These are phyloP conservation scores for Saccostrea cuccullata DNA, from an alignment of 1,140 invertebrate genomes.

Conservation along the genomic window DNA sequence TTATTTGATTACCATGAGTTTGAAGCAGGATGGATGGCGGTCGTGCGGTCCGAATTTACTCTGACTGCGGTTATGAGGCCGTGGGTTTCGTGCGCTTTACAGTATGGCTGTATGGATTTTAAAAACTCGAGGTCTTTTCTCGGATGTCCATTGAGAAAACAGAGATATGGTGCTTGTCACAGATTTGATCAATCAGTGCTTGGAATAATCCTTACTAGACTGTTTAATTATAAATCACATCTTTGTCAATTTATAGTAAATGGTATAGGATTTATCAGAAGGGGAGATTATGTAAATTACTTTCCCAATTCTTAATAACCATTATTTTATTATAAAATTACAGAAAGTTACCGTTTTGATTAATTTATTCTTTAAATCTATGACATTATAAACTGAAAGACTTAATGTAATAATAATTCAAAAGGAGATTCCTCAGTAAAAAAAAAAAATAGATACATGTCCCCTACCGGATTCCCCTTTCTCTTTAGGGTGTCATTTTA, in stretches of 20 bases:
- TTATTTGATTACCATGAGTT: constrained; percentile 28
- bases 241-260: constrained; percentile 24
- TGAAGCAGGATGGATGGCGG: not conserved
- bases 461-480: no score
- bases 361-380: no score
- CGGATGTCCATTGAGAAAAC: not conserved
- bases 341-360: no score
- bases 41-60: constrained; percentile 42
- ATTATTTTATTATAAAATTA: no score
- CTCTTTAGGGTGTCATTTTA: no score
- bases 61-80: constrained; percentile 42
- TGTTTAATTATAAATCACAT: constrained; percentile 36
- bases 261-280: not conserved
- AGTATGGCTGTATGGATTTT: constrained; percentile 42
- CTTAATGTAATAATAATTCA: no score
- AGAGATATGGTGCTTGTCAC: constrained; percentile 36
- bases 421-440: no score
- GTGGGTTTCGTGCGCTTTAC: constrained; percentile 44
- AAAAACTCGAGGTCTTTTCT: not conserved
- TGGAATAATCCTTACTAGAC: constrained; percentile 44
- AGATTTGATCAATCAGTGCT: constrained; percentile 49
- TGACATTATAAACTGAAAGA: no score
- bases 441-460: no score
- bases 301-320: not conserved
- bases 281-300: not conserved